Percentiles rank a stretch among this genome's conserved stretches.
Conservation (phyloP, 2,113 vertebrate genomes). For the Oncorhynchus nerka region DNA sequence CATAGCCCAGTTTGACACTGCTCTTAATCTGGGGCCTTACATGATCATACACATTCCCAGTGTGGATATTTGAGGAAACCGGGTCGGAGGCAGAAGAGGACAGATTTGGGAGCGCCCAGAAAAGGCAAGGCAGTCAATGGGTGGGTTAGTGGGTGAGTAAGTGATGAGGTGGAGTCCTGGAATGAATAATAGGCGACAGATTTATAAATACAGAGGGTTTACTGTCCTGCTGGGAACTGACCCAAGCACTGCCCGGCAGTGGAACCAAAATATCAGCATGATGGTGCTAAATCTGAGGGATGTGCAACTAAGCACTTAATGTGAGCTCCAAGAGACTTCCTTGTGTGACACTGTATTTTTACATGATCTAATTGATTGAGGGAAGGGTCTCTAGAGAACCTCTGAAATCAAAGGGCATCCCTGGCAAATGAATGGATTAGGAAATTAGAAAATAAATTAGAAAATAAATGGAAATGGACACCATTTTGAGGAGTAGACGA, state of each 20-base stretch:
- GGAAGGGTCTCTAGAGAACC: too few relatives aligned
- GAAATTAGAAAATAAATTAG: too few relatives aligned
- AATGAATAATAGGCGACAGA: conserved; percentile 11
- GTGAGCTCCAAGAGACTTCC: background rate
- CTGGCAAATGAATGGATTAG: too few relatives aligned
- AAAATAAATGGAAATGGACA: too few relatives aligned
- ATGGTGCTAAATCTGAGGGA: background rate
- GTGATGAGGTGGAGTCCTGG: conserved; percentile 8
- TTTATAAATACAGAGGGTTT: too few relatives aligned
- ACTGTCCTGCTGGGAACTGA: conserved; percentile 8
- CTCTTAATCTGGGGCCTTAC: conserved; percentile 48
- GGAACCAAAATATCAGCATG: conserved; percentile 9
- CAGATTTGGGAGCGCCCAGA: conserved; percentile 24
- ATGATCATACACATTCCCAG: conserved; percentile 34
- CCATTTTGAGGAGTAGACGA: too few relatives aligned
- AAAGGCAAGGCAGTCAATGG: conserved; percentile 3
- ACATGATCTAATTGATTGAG: too few relatives aligned
- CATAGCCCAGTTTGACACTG: conserved; percentile 23
- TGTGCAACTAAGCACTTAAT: background rate
- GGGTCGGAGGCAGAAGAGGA: conserved; percentile 33
- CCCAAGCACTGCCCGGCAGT: conserved; percentile 28
- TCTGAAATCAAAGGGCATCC: too few relatives aligned
- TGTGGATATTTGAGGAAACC: conserved; percentile 56
- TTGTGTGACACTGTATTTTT: background rate
- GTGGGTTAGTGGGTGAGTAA: background rate